A percentile compares a stretch with the other conserved stretches of the same genome.
These are phyloP conservation scores for Gobio occitaniae DNA, from an alignment of 2,797 vertebrate genomes.

Conservation along the genomic window DNA sequence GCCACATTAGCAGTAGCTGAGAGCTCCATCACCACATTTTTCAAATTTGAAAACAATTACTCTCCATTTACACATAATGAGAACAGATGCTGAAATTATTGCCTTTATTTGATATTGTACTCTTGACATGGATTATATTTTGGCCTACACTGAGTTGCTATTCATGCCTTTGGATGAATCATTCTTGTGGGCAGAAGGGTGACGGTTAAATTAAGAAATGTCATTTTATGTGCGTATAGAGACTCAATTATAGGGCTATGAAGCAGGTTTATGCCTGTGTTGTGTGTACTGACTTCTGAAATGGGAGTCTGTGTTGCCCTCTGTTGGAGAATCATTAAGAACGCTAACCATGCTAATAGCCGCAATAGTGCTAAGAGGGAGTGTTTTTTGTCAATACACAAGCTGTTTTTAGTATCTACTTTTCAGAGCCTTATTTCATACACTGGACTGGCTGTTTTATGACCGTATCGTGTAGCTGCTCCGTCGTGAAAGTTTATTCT, in stretches of 20 bases:
- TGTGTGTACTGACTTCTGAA: slow-evolving; percentile 21
- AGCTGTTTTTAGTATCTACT: slow-evolving; percentile 3
- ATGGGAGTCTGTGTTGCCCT: slow-evolving; percentile 70
- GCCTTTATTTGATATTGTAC: slow-evolving; percentile 24
- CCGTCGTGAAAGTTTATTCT: slow-evolving; percentile 11
- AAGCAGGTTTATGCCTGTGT: not conserved
- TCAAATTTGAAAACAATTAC: slow-evolving; percentile 61
- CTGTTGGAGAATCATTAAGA: slow-evolving; percentile 64
- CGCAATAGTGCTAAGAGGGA: not conserved
- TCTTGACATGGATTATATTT: slow-evolving; percentile 37
- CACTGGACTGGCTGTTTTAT: not conserved
- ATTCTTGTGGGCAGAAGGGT: slow-evolving; percentile 13
- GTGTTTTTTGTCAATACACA: not conserved
- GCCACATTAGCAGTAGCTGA: slow-evolving; percentile 74
- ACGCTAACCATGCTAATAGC: slow-evolving; percentile 4
- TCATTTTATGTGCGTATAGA: not conserved
- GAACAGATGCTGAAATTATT: slow-evolving; percentile 48
- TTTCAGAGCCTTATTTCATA: slow-evolving; percentile 5
- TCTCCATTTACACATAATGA: slow-evolving; percentile 45
- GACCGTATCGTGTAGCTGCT: not conserved
- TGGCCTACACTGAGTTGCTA: not conserved
- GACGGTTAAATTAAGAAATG: slow-evolving; percentile 14
- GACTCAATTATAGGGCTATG: slow-evolving; percentile 7
- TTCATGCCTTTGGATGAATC: slow-evolving; percentile 1
- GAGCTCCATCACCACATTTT: slow-evolving; percentile 67